Evolutionary conservation across 23 tunicate genomes (phyloP), one percentile per base, ranked within the genome.

Genomic region (Trididemnum miniatum): DNA sequence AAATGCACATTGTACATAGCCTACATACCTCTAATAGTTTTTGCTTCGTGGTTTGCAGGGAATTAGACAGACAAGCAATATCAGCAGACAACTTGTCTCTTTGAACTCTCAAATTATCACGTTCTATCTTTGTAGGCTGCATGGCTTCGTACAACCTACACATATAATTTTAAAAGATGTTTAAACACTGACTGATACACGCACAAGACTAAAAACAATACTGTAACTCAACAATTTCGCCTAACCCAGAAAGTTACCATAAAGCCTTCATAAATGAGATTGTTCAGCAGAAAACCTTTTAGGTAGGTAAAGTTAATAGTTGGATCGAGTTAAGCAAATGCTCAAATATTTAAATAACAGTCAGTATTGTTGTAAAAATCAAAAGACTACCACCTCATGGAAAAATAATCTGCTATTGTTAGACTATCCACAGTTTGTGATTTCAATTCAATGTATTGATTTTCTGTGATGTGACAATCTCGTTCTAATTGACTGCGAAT

Each of bases 331-430:
- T n/a, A n/a, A n/a, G n/a, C n/a, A n/a, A n/a, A n/a, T n/a, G n/a
- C n/a, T n/a, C n/a, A n/a, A n/a, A n/a, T n/a, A n/a, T n/a, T n/a
- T n/a, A n/a, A n/a, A n/a, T n/a, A n/a, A n/a, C n/a, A n/a, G n/a
- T n/a, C n/a, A n/a, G n/a, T n/a, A n/a, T n/a, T n/a, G n/a, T n/a
- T 49, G 57, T 12, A 12, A 49, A 49, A 49, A 49, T 9, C 15
- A 49, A 49, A 49, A 18, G 18, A 49, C 12, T 22, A 18, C 37
- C 38, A 90, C 96, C 96, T 73, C 39, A 90, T 32, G 3, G 92
- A 83, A 69, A 92, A 92, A 88, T 83, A 92, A 31, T 92, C 89
- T 34, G 83, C 86, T 23, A 87, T 74, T 23, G 97, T 85, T 28
- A 92, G 35, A 12, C 81, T 50, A 72, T 87, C 89, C 7, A 35